phyloP scores from a whole-genome alignment of 2,888 invertebrate species.

The Oscheius sp. region DNA sequence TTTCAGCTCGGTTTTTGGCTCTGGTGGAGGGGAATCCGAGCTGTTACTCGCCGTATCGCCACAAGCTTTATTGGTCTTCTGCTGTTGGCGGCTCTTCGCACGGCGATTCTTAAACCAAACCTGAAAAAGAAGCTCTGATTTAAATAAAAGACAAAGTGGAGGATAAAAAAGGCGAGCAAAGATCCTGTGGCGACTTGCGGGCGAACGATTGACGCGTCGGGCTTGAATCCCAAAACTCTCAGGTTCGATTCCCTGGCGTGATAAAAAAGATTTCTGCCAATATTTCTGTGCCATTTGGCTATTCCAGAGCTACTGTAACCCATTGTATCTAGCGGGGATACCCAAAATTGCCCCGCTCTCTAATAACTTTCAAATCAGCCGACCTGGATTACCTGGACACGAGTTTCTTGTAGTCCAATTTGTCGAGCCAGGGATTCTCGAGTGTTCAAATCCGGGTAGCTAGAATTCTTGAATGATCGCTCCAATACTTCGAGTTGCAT shows the following conservation, averaged over 20 bases:
- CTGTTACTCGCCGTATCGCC: constrained; percentile 15
- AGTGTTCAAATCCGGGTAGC: constrained; percentile 54
- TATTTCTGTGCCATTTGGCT: no score
- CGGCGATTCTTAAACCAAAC: constrained; percentile 69
- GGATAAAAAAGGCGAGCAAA: background rate
- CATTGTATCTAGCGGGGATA: no score
- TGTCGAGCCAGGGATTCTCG: constrained; percentile 49
- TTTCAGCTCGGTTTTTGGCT: constrained; percentile 39
- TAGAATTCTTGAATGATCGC: constrained; percentile 49
- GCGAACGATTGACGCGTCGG: no score
- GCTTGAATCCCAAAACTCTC: no score
- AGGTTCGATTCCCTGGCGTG: no score
- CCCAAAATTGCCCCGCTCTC: background rate
- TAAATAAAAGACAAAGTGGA: background rate
- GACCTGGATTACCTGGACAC: constrained; percentile 54
- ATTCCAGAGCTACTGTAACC: no score
- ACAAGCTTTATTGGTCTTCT: background rate
- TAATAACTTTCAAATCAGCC: background rate
- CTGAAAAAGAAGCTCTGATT: constrained; percentile 39
- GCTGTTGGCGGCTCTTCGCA: constrained; percentile 60
- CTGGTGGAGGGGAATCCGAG: constrained; percentile 45
- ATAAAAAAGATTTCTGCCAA: no score
- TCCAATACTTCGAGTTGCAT: constrained; percentile 55
- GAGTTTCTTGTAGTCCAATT: constrained; percentile 51
- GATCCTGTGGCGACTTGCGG: no score